Percentiles rank a stretch among this genome's conserved stretches.
phyloP scores from a whole-genome alignment of 2,888 invertebrate species.

The Thalpophila matura region DNA sequence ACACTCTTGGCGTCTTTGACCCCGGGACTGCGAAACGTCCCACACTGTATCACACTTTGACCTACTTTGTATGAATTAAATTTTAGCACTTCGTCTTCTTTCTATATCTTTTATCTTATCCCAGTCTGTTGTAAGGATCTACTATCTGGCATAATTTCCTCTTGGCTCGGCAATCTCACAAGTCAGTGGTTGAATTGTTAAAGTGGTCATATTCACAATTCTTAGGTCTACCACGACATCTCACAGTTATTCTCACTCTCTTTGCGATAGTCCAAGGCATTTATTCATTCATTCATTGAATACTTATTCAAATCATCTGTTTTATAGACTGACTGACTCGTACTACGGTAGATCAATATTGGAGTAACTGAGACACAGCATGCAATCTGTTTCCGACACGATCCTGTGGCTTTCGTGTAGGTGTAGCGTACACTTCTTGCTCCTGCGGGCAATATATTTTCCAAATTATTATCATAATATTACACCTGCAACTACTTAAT shows the following conservation, averaged over 20 bases:
- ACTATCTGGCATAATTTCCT: too few species aligned
- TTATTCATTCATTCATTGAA: conserved; percentile 25
- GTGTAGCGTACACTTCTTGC: conserved; percentile 11
- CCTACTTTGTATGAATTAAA: conserved; percentile 67
- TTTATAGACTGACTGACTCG: conserved; percentile 28
- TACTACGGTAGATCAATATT: conserved; percentile 45
- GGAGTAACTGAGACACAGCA: conserved; percentile 42
- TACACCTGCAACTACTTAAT: background rate
- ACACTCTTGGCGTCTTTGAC: conserved; percentile 71
- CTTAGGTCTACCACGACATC: background rate
- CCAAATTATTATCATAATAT: too few species aligned
- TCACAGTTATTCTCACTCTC: background rate
- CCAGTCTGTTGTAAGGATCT: background rate
- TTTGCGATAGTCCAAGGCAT: conserved; percentile 4
- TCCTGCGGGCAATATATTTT: conserved; percentile 2
- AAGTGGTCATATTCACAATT: background rate
- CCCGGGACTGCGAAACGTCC: conserved; percentile 68
- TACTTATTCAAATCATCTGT: conserved; percentile 14
- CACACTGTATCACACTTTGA: conserved; percentile 69
- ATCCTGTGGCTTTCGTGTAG: conserved; percentile 36
- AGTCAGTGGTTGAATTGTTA: background rate
- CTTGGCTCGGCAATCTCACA: background rate
- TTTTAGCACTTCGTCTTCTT: conserved; percentile 21
- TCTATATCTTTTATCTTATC: background rate
- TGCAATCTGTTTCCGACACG: conserved; percentile 59